These are phyloP conservation scores for Oncorhynchus gorbuscha DNA, from an alignment of 2,113 vertebrate species.

Conservation along the genomic window DNA sequence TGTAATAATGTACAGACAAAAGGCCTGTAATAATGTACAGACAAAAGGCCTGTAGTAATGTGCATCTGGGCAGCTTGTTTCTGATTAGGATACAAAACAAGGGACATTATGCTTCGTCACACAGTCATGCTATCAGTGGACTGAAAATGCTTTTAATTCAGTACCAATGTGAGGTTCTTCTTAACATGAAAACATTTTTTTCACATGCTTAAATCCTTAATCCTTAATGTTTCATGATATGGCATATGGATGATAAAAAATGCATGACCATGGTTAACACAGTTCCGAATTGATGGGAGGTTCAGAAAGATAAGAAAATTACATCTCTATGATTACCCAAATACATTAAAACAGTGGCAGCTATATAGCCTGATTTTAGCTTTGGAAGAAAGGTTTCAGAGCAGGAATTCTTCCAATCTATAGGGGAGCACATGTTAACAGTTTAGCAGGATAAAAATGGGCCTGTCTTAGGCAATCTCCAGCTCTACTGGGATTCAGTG, in stretches of 20 bases:
- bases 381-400: not conserved
- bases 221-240: constrained; percentile 30
- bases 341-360: constrained; percentile 50
- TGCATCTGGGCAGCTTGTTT: constrained; percentile 2
- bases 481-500: constrained; percentile 8
- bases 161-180: constrained; percentile 1
- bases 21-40: not conserved
- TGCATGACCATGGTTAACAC: constrained; percentile 58
- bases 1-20: not conserved
- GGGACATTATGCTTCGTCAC: constrained; percentile 1
- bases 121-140: constrained; percentile 1
- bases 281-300: constrained; percentile 58
- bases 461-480: constrained; percentile 11
- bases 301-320: constrained; percentile 44
- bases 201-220: no score
- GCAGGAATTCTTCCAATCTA: no score
- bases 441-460: constrained; percentile 2
- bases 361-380: constrained; percentile 61
- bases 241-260: constrained; percentile 71
- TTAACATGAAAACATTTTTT: not conserved
- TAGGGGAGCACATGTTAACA: not conserved
- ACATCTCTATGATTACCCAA: constrained; percentile 63
- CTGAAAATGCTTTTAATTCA: constrained; percentile 4
- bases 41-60: constrained; percentile 1
- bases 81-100: not conserved